Evolutionary conservation across 2,888 invertebrate species (phyloP), one percentile per base, ranked within the genome.

Genomic region (Leptodirus hochenwartii): DNA sequence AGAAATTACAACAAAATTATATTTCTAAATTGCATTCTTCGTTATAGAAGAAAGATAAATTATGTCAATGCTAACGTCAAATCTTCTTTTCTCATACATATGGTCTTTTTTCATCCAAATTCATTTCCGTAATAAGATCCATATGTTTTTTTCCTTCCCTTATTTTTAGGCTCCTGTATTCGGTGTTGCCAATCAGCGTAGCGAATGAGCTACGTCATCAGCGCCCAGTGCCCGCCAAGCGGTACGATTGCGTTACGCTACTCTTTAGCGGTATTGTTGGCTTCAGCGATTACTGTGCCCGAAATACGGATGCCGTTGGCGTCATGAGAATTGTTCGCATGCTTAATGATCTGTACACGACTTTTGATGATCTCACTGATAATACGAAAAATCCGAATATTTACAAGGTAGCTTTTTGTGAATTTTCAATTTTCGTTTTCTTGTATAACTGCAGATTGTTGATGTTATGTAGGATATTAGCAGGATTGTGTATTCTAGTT

Each of bases 321-420:
- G 91, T 90, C 25, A 91, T 91, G 85, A 88, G 88, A 61, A 91
- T 93, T 39, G 91, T 93, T 5, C 71, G 80, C 54, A 79, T 91
- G 70, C 68, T 93, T 27, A 93, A 93, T 54, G 77, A 82, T 49
- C 65, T 93, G 38, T 93, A 93, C 53, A 91, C 88, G 0, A 79
- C 87, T 3, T 91, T 91, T 47, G 93, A 93, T 57, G 85, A 80
- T 22, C 65, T 93, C 23, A 87, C 91, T 6, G 90, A 91, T 56
- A 84, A 87, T 4, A 82, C 79, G 49, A 73, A 77, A 43, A 90
- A 91, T 58, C 82, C 88, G 20, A 84, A 91, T 52, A 85, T 91
- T 29, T 93, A 90, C 51, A 93, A 93, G 78, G 91, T 88, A 54
- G 32, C 12, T 15, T 22, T 24, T 13, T 11, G 6, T 4, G 15